A percentile compares a stretch with the other conserved stretches of the same genome.
These are phyloP conservation scores for Corythornis cristatus DNA, from an alignment of 2,113 vertebrate species.

Conservation along the genomic window DNA sequence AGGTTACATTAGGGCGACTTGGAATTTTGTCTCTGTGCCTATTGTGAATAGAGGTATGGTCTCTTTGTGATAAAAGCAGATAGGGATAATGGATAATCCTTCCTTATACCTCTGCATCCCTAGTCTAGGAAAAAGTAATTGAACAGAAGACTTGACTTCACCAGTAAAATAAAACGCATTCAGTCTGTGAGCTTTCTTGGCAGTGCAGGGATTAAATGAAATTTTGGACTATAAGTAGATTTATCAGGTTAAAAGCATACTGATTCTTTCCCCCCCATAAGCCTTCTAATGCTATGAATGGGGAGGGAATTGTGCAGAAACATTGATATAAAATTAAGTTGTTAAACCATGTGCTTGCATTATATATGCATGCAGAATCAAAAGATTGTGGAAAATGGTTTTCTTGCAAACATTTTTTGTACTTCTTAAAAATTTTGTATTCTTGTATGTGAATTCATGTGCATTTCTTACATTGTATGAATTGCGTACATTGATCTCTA, in stretches of 20 bases:
- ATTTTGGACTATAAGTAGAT: neutral
- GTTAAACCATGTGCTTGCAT: neutral
- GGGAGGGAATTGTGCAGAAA: neutral
- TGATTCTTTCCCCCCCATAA: neutral
- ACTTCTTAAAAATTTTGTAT: neutral
- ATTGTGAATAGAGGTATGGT: neutral
- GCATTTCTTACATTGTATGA: too few relatives aligned
- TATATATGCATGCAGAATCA: neutral
- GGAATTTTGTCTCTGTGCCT: slow-evolving; percentile 7
- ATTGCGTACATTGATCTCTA: accelerated
- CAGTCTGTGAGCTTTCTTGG: neutral
- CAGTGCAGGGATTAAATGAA: neutral
- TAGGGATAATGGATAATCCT: slow-evolving; percentile 26
- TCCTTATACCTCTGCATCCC: neutral
- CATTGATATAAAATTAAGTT: neutral
- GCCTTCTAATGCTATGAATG: neutral
- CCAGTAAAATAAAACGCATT: neutral
- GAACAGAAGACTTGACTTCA: neutral
- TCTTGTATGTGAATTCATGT: neutral
- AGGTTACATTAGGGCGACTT: neutral
- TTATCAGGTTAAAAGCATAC: neutral
- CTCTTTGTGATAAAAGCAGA: slow-evolving; percentile 27
- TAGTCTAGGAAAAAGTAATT: neutral
- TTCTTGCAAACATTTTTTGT: neutral
- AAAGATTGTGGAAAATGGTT: neutral